A percentile compares a stretch with the other conserved stretches of the same genome.
These are phyloP conservation scores for Lasiommata megera DNA, from an alignment of 2,888 invertebrate species.

Conservation along the genomic window DNA sequence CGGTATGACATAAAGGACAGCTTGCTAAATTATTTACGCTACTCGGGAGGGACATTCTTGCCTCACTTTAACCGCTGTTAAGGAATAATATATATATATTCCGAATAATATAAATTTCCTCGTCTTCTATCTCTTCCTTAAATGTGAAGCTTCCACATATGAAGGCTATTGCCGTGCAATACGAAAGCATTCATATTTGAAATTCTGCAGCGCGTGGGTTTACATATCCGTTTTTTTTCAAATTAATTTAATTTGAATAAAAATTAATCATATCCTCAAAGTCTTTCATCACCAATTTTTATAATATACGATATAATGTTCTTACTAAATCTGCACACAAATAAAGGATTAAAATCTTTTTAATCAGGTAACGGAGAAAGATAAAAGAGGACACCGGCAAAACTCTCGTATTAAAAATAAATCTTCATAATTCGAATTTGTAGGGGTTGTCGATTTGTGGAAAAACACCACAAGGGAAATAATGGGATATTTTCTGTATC, in stretches of 20 bases:
- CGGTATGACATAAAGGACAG: constrained; percentile 56
- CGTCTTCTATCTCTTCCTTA: too few species aligned
- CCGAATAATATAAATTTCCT: constrained; percentile 28
- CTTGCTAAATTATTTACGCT: constrained; percentile 64
- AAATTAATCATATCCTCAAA: too few species aligned
- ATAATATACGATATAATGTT: neutral
- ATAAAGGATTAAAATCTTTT: constrained; percentile 40
- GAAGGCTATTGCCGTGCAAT: too few species aligned
- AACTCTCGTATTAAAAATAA: constrained; percentile 10
- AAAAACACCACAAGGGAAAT: constrained; percentile 2
- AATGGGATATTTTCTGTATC: constrained; percentile 2
- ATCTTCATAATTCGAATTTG: constrained; percentile 11
- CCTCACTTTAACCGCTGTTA: constrained; percentile 44
- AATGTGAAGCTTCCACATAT: too few species aligned
- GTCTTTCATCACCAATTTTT: too few species aligned
- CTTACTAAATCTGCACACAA: neutral
- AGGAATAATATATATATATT: too few species aligned
- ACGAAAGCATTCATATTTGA: too few species aligned
- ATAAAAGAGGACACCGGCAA: constrained; percentile 16
- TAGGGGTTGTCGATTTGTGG: constrained; percentile 5
- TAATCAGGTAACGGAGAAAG: constrained; percentile 40
- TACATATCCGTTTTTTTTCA: too few species aligned
- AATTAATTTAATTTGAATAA: too few species aligned
- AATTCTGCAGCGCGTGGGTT: too few species aligned
- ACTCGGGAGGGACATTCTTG: constrained; percentile 50